Percentiles rank a stretch among this genome's conserved stretches.
Evolutionary conservation across 2,113 vertebrate genomes (phyloP).

Genomic region (Gnathonemus longibarbis): DNA sequence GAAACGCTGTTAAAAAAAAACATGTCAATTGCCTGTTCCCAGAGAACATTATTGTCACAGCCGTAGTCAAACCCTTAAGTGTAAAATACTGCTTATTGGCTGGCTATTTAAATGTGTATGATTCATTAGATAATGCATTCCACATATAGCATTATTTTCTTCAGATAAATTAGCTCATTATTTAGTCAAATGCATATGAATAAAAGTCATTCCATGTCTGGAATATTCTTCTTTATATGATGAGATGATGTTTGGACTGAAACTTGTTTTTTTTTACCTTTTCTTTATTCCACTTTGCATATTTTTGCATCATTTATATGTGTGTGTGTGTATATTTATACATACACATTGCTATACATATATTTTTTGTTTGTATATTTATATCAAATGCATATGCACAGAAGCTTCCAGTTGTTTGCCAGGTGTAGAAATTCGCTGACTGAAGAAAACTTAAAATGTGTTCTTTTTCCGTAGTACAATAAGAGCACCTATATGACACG

Average conservation of each 20-base stretch:
- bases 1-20: not conserved
- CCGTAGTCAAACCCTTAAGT: not conserved
- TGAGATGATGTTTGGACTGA: not conserved
- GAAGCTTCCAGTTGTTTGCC: not conserved
- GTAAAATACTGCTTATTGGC: not conserved
- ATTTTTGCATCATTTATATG: not conserved
- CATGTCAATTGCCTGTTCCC: not conserved
- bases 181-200: not conserved
- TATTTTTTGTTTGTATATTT: not conserved
- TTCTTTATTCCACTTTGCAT: not conserved
- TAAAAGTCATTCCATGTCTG: not conserved
- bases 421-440: not conserved
- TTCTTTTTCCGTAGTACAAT: not conserved
- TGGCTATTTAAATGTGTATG: not conserved
- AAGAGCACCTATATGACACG: not conserved
- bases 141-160: not conserved
- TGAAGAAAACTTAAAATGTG: not conserved
- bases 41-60: not conserved
- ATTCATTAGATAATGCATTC: not conserved
- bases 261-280: not conserved
- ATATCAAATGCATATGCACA: not conserved
- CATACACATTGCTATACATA: not conserved
- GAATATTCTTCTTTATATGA: not conserved
- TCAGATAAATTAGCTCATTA: not conserved
- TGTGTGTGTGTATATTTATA: not conserved